Conservation (phyloP, 2,888 invertebrate species). For the Erebia aethiops region DNA sequence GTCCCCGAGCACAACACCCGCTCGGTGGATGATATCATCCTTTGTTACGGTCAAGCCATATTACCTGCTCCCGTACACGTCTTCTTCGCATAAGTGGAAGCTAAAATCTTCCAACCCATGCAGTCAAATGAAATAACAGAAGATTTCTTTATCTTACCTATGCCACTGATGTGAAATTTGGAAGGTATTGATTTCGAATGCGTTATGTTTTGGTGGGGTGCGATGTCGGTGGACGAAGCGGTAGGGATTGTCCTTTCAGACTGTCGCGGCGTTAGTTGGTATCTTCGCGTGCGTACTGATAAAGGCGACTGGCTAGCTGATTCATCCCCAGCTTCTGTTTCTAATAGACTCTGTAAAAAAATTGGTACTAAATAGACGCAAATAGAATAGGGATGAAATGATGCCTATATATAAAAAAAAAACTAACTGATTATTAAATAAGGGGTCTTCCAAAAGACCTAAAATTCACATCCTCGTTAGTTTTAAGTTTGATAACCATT, state of each 20-base stretch:
- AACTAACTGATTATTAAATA: no score
- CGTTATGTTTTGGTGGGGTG: conserved; percentile 85
- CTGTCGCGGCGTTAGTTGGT: conserved; percentile 91
- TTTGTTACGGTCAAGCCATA: no score
- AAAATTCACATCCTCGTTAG: no score
- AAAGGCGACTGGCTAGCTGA: conserved; percentile 90
- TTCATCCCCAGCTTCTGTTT: conserved; percentile 90
- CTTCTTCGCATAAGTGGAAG: neutral
- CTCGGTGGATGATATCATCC: no score
- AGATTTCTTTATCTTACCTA: conserved; percentile 75
- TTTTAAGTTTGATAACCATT: no score
- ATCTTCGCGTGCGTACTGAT: conserved; percentile 89
- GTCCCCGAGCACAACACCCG: no score
- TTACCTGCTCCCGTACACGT: no score
- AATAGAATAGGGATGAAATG: no score
- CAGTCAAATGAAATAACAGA: neutral
- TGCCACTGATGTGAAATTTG: conserved; percentile 86
- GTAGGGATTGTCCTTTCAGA: conserved; percentile 88
- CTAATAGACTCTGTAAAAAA: conserved; percentile 87
- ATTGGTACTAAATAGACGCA: no score
- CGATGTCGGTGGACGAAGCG: conserved; percentile 86
- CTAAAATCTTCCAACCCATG: neutral
- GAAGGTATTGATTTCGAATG: conserved; percentile 80
- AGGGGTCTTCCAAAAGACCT: no score
- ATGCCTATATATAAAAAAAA: no score